Base-by-base conservation (phyloP, 2,888 invertebrate species). In the Phrixothrix hirtus region DNA sequence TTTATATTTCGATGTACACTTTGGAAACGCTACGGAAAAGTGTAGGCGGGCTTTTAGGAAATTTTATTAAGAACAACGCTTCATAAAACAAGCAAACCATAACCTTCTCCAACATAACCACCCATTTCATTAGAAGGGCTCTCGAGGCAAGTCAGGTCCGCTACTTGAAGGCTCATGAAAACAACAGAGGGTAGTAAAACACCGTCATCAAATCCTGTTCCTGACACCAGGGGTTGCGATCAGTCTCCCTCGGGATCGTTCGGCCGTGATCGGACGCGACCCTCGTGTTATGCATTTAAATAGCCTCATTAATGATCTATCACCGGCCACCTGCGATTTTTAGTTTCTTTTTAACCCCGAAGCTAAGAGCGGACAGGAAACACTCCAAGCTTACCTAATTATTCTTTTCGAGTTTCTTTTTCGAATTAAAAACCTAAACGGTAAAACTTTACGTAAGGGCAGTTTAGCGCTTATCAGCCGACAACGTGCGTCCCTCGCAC, bases 271-370 rank as follows among this genome's bases (percentile, higher is more conserved):
- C 70, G 71, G 66, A 60, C 67, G 65, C 66, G 63, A 69, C 71
- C 71, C 72, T 68, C 67, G 70, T 70, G 74, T 76, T 74, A 77
- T 77, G 77, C 77, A 77, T 77, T 77, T 77, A 77, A 76, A 77
- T 77, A 73, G 75, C 71, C 73, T 76, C 75, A 77, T 77, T 77
- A 77, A 75, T 73, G 71, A 67, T 65, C 55, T 56, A 59, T 60
- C 65, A 56, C 59, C 67, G 64, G 70, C 71, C 73, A 73, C 72
- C 73, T 73, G 73, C 73, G 73, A 72, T 72, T 70, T 72, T 62
- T 58, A 51, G 53, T 37, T 52, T 46, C 26, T 12, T 35, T 41
- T 42, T 12, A 16, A 16, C 30, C 11, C 9, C 9, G 30, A 26
- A 31, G 14, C 17, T 10, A 9, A 17, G 12, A 12, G 37, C 29